Conservation (phyloP, 2,113 vertebrate species). For the Elephantulus edwardii region DNA sequence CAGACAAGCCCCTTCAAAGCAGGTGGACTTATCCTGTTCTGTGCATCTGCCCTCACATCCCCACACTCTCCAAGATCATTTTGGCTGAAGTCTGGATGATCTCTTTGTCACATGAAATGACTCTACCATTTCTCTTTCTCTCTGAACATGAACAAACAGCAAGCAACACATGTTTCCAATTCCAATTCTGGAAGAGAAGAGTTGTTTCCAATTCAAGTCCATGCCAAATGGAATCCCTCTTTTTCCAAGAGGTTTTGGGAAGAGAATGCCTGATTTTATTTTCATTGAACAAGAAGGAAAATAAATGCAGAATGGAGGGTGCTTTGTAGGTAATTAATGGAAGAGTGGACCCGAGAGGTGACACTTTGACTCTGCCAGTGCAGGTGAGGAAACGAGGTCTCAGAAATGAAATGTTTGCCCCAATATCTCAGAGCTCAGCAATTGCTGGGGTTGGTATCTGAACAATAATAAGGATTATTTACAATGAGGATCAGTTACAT, state of each 20-base stretch:
- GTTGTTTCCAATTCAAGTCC: background rate
- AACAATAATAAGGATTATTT: background rate
- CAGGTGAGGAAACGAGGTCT: conserved; percentile 25
- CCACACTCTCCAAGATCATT: background rate
- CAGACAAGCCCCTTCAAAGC: background rate
- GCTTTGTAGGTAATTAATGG: background rate
- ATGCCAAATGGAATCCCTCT: background rate
- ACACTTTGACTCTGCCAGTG: background rate
- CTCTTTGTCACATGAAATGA: background rate
- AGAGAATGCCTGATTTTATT: conserved; percentile 59
- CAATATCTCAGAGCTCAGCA: background rate
- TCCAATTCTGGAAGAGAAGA: conserved; percentile 31
- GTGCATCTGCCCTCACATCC: background rate
- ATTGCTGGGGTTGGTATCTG: background rate
- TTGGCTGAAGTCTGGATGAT: background rate
- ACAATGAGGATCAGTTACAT: background rate
- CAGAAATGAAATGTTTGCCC: conserved; percentile 18
- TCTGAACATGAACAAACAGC: conserved; percentile 23
- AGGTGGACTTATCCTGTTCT: background rate
- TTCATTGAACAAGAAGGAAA: background rate
- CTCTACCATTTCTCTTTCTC: conserved; percentile 20
- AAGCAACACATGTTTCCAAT: conserved; percentile 21
- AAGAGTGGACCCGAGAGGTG: background rate
- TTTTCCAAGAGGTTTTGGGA: conserved; percentile 44
- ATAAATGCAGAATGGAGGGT: background rate